Percentiles rank a stretch among this genome's conserved stretches.
Evolutionary conservation across 30 jellyfish, hydroid and myxozoan species (phyloP).

Genomic region (Hydractinia symbiolongicarpus): DNA sequence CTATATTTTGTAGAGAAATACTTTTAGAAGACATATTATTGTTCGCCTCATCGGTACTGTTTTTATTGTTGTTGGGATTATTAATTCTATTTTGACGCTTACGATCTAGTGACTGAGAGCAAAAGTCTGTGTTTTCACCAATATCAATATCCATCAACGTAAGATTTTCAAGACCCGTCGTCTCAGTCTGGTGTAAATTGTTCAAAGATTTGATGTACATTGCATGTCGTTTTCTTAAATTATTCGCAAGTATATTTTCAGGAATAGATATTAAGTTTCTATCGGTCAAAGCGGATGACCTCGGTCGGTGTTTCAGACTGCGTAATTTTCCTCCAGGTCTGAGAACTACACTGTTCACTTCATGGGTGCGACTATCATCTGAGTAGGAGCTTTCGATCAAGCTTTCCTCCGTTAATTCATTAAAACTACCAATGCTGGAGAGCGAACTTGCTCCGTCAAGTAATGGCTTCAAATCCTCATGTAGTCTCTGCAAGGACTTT

Average conservation of each 20-base stretch:
- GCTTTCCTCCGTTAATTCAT: conserved; percentile 12
- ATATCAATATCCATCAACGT: not conserved
- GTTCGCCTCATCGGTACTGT: not conserved
- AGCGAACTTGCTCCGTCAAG: conserved; percentile 13
- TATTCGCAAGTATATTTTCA: conserved; percentile 10
- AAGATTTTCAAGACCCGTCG: conserved; percentile 1
- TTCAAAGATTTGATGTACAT: not conserved
- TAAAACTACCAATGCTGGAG: conserved; percentile 9
- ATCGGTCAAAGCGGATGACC: not conserved
- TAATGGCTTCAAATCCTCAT: conserved; percentile 9
- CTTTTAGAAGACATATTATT: not conserved
- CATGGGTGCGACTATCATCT: conserved; percentile 1
- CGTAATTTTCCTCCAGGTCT: not conserved
- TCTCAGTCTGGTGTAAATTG: not conserved
- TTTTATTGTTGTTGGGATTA: not conserved
- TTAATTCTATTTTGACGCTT: not conserved
- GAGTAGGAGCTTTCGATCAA: not conserved
- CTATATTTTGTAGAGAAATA: conserved; percentile 8
- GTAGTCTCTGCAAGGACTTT: not conserved
- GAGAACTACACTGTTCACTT: conserved; percentile 3
- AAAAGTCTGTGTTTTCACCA: not conserved
- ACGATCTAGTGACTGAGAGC: not conserved
- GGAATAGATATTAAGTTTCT: not conserved
- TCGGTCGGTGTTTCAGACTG: not conserved
- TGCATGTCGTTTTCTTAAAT: conserved; percentile 7